Conservation (phyloP, 2,888 invertebrate genomes). For the Sesamia inferens region DNA sequence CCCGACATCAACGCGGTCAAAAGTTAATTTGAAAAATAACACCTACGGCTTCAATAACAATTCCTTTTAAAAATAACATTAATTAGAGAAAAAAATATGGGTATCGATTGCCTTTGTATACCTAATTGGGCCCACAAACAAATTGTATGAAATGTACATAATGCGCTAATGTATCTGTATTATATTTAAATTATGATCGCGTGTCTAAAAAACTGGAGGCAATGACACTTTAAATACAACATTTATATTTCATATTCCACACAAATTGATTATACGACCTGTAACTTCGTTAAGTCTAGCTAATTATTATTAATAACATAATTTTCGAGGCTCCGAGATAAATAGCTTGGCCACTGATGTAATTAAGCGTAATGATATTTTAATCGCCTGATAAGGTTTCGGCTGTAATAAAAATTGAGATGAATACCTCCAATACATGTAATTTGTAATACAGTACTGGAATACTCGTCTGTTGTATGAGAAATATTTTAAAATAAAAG, state of each 20-base stretch:
- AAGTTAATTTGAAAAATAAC: too few relatives aligned
- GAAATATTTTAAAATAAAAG: background rate
- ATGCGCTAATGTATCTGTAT: constrained; percentile 4
- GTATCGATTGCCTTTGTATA: background rate
- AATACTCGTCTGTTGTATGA: background rate
- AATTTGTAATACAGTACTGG: constrained; percentile 5
- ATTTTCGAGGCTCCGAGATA: constrained; percentile 25
- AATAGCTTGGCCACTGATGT: constrained; percentile 22
- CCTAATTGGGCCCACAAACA: background rate
- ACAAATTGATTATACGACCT: constrained; percentile 9
- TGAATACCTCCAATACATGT: background rate
- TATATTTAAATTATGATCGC: constrained; percentile 31
- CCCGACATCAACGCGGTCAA: too few relatives aligned
- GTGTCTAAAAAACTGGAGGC: background rate
- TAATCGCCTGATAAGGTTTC: constrained; percentile 21
- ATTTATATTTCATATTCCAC: constrained; percentile 8
- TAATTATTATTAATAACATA: constrained; percentile 16
- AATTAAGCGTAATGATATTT: constrained; percentile 27
- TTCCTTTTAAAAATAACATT: background rate
- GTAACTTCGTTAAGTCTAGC: constrained; percentile 2
- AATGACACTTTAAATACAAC: background rate
- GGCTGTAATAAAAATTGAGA: constrained; percentile 15
- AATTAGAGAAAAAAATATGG: background rate
- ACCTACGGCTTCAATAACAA: too few relatives aligned
- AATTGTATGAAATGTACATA: background rate